Percentiles rank a stretch among this genome's conserved stretches.
Conservation (phyloP, 2,797 vertebrate species). For the Semaprochilodus insignis region DNA sequence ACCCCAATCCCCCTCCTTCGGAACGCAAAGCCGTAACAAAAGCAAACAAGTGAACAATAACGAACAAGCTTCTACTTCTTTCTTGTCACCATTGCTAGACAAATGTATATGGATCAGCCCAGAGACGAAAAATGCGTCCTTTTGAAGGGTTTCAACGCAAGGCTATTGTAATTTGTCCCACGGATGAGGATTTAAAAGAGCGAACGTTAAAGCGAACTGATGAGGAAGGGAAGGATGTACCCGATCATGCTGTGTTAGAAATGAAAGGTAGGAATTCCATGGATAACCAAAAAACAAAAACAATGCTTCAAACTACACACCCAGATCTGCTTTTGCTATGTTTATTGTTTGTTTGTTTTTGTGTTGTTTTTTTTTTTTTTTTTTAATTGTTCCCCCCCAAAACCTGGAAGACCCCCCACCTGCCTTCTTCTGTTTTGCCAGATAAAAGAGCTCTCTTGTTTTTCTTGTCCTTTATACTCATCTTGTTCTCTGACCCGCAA, state of each 20-base stretch:
- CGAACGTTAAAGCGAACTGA: conserved; percentile 93
- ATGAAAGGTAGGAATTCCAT: conserved; percentile 95
- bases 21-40: conserved; percentile 81
- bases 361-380: conserved; percentile 26
- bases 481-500: conserved; percentile 41
- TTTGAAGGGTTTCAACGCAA: conserved; percentile 98
- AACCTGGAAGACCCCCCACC: conserved; percentile 63
- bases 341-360: conserved; percentile 68
- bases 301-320: conserved; percentile 66
- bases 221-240: conserved; percentile 96
- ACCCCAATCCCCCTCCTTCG: conserved; percentile 82
- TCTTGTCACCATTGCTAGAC: conserved; percentile 90
- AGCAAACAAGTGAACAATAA: conserved; percentile 79
- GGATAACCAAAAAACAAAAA: conserved; percentile 69
- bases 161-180: conserved; percentile 96
- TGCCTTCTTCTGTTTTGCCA: conserved; percentile 59
- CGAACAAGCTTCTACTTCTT: conserved; percentile 84
- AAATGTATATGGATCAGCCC: conserved; percentile 97
- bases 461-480: conserved; percentile 32
- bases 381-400: conserved; percentile 61
- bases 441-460: conserved; percentile 62
- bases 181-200: conserved; percentile 92
- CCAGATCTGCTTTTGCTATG: conserved; percentile 81
- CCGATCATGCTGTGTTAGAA: conserved; percentile 95
- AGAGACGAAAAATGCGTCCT: conserved; percentile 97